phyloP scores from a whole-genome alignment of 2,797 vertebrate genomes.

The Hippocampus kuda region DNA sequence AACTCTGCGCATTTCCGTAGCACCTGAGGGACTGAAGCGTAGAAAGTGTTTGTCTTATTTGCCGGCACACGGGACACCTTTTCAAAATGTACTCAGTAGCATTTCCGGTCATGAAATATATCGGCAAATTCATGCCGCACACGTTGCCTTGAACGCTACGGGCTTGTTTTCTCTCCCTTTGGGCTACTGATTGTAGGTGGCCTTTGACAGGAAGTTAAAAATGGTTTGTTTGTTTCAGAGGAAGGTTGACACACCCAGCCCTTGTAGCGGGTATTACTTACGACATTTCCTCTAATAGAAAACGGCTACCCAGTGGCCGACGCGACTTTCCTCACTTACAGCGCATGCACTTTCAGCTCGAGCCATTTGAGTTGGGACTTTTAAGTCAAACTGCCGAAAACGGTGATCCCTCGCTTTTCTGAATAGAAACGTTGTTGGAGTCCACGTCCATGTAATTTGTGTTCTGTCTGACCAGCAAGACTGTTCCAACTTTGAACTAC shows the following conservation, averaged over 20 bases:
- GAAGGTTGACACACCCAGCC: slow-evolving; percentile 75
- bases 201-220: slow-evolving; percentile 74
- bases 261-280: slow-evolving; percentile 74
- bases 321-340: slow-evolving; percentile 21
- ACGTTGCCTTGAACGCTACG: slow-evolving; percentile 27
- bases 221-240: slow-evolving; percentile 80
- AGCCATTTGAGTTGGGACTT: neutral
- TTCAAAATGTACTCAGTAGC: neutral
- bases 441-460: slow-evolving; percentile 1
- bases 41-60: slow-evolving; percentile 15
- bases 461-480: neutral
- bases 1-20: slow-evolving; percentile 92
- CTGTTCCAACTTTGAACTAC: slow-evolving; percentile 3
- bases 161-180: slow-evolving; percentile 49
- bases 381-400: neutral
- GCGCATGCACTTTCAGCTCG: neutral
- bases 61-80: neutral
- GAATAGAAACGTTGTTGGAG: neutral
- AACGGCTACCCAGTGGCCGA: slow-evolving; percentile 55
- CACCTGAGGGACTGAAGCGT: slow-evolving; percentile 80
- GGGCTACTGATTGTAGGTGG: slow-evolving; percentile 63
- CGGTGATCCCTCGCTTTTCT: neutral
- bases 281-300: slow-evolving; percentile 77
- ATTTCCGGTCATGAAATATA: neutral
- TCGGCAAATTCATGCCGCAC: slow-evolving; percentile 20